phyloP scores from a whole-genome alignment of 2,888 invertebrate species.

The Nomada fabriciana region DNA sequence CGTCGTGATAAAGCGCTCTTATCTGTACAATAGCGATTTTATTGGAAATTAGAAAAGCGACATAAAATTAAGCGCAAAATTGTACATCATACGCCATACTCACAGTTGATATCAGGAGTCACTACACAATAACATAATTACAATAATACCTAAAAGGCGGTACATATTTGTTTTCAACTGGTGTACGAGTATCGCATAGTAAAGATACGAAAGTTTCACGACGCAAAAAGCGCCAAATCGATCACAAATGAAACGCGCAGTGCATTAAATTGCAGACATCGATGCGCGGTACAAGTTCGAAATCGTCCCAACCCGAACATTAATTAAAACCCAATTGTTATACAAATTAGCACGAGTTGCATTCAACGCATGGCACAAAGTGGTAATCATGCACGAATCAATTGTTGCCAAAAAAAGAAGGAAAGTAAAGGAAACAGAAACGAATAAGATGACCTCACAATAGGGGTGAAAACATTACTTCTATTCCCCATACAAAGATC shows the following conservation, averaged over 20 bases:
- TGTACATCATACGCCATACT: neutral
- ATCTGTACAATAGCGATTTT: slow-evolving; percentile 25
- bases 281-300: neutral
- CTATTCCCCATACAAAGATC: neutral
- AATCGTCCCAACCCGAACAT: too few species aligned
- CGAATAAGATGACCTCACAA: neutral
- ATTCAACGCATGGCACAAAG: neutral
- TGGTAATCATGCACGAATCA: neutral
- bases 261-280: neutral
- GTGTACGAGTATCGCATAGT: neutral
- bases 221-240: neutral
- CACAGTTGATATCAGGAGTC: neutral
- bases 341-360: neutral
- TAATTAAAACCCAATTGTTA: neutral
- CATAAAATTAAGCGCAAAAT: neutral
- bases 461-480: slow-evolving; percentile 1
- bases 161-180: neutral
- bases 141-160: neutral
- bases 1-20: slow-evolving; percentile 12
- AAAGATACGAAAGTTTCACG: neutral
- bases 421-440: neutral
- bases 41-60: neutral
- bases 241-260: neutral
- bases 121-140: neutral
- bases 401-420: neutral